phyloP scores from a whole-genome alignment of 2,797 vertebrate genomes.

The Pseudopleuronectes americanus region DNA sequence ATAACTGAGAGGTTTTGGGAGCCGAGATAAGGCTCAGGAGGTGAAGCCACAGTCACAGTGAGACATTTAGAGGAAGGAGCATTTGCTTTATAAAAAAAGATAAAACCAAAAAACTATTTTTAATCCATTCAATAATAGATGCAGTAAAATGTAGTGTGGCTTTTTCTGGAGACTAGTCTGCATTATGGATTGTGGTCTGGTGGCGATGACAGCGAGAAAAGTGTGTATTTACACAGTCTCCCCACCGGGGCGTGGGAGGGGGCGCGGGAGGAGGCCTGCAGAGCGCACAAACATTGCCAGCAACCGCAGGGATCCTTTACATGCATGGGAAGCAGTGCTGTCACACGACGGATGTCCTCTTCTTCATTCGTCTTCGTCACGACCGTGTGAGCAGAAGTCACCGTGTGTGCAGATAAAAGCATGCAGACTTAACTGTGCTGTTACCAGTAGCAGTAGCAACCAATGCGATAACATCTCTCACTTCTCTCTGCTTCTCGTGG shows the following conservation, averaged over 20 bases:
- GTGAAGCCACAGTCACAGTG: constrained; percentile 36
- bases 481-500: constrained; percentile 14
- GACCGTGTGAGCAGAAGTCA: neutral
- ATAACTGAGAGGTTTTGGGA: constrained; percentile 49
- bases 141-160: constrained; percentile 60
- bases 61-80: constrained; percentile 37
- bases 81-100: constrained; percentile 7
- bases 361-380: no score
- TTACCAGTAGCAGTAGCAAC: constrained; percentile 34
- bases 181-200: constrained; percentile 73
- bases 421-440: constrained; percentile 5
- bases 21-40: constrained; percentile 30
- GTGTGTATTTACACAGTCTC: constrained; percentile 73
- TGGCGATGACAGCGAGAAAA: constrained; percentile 64
- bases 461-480: constrained; percentile 6
- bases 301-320: constrained; percentile 56
- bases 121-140: constrained; percentile 73
- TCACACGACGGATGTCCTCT: constrained; percentile 27
- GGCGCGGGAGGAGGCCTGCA: constrained; percentile 61
- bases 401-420: constrained; percentile 15
- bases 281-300: constrained; percentile 54
- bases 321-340: constrained; percentile 44
- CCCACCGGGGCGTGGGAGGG: constrained; percentile 69
- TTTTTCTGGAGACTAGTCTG: constrained; percentile 61
- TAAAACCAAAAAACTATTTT: constrained; percentile 48